These are phyloP conservation scores for Cydia splendana DNA, from an alignment of 1,140 invertebrate genomes.

Conservation along the genomic window DNA sequence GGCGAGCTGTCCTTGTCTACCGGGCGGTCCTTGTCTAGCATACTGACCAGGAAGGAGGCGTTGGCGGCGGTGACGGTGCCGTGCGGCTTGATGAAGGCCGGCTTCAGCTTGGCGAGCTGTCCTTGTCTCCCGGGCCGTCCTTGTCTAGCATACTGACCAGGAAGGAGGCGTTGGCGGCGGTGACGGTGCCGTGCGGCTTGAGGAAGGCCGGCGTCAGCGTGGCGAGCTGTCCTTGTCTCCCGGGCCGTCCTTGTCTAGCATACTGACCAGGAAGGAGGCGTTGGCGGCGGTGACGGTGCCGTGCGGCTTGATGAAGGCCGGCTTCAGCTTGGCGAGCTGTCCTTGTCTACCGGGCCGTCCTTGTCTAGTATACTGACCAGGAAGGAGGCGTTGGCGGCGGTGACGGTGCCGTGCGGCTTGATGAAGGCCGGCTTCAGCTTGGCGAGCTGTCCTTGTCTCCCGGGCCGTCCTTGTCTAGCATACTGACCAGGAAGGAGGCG, in stretches of 20 bases:
- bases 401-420: constrained; percentile 98
- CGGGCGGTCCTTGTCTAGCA: too few relatives aligned
- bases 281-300: constrained; percentile 99
- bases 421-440: constrained; percentile 98
- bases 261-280: constrained; percentile 92
- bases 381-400: constrained; percentile 98
- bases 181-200: constrained; percentile 98
- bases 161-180: constrained; percentile 98
- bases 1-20: constrained; percentile 91
- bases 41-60: constrained; percentile 92
- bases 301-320: constrained; percentile 99
- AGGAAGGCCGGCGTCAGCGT: constrained; percentile 98
- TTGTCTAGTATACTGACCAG: constrained; percentile 80
- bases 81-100: constrained; percentile 99
- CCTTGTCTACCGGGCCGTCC: constrained; percentile 79
- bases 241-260: too few relatives aligned
- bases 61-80: constrained; percentile 99
- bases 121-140: constrained; percentile 79
- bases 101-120: constrained; percentile 95
- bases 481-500: constrained; percentile 92
- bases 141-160: constrained; percentile 80
- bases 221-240: constrained; percentile 91
- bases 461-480: too few relatives aligned
- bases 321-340: constrained; percentile 95
- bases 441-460: constrained; percentile 91